A percentile compares a stretch with the other conserved stretches of the same genome.
phyloP scores from a whole-genome alignment of 2,797 vertebrate species.

The Galago senegalensis region DNA sequence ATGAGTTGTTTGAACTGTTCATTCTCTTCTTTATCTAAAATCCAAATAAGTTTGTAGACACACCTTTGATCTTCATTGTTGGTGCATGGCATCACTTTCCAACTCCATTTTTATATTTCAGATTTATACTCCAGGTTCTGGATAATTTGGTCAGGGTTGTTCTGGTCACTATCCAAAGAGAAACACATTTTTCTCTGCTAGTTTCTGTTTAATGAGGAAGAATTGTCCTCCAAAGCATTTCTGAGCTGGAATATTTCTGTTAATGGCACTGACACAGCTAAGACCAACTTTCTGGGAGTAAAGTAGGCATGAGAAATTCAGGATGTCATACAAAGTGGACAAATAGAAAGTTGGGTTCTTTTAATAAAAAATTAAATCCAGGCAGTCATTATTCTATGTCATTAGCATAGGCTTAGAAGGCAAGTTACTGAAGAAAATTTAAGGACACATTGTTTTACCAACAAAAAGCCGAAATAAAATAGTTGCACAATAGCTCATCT shows the following conservation, averaged over 20 bases:
- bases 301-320: conserved; percentile 1
- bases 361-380: background rate
- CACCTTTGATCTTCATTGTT: background rate
- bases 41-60: background rate
- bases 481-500: conserved; percentile 44
- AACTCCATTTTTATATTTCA: conserved; percentile 34
- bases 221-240: conserved; percentile 49
- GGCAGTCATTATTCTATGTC: conserved; percentile 16
- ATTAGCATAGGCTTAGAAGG: conserved; percentile 9
- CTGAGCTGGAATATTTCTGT: conserved; percentile 8
- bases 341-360: background rate
- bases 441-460: conserved; percentile 35
- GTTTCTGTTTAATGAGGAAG: conserved; percentile 59
- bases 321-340: background rate
- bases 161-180: conserved; percentile 12
- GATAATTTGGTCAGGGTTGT: conserved; percentile 18
- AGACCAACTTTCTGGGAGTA: background rate
- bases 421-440: conserved; percentile 34
- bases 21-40: background rate
- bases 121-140: conserved; percentile 15
- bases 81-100: background rate
- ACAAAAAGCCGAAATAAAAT: conserved; percentile 21
- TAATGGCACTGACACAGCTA: conserved; percentile 29
- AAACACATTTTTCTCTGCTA: conserved; percentile 26
- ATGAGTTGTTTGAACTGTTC: background rate